Evolutionary conservation across 2,888 invertebrate genomes (phyloP).

Genomic region (Cheilosia impressa): DNA sequence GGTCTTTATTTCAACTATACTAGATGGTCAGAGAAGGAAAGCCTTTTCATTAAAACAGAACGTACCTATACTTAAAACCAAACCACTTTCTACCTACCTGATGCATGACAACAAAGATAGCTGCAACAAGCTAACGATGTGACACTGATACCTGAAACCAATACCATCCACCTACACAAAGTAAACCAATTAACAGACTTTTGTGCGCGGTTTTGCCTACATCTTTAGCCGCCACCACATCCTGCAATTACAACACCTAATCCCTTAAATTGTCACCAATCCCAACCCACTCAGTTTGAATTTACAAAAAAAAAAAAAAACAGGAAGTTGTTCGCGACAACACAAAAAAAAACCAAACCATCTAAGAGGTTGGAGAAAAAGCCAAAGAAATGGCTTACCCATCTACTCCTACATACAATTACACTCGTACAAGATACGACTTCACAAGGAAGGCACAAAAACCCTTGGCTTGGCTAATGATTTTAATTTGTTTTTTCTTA

Average conservation of each 20-base stretch:
- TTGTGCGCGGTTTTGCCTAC: neutral
- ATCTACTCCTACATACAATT: neutral
- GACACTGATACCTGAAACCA: slow-evolving; percentile 3
- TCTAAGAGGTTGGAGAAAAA: slow-evolving; percentile 14
- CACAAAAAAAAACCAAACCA: slow-evolving; percentile 22
- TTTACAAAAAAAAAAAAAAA: slow-evolving; percentile 7
- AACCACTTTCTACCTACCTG: neutral
- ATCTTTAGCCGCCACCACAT: slow-evolving; percentile 7
- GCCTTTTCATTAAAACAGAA: too few species aligned
- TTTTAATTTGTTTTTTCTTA: slow-evolving; percentile 15
- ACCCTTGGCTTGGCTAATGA: slow-evolving; percentile 27
- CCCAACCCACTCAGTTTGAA: slow-evolving; percentile 2
- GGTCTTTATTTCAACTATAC: too few species aligned
- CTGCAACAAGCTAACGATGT: neutral
- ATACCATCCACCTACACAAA: neutral
- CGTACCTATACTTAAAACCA: too few species aligned
- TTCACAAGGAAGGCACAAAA: slow-evolving; percentile 10
- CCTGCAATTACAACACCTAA: slow-evolving; percentile 35
- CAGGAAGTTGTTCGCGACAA: slow-evolving; percentile 24
- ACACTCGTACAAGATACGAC: slow-evolving; percentile 19
- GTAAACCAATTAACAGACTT: slow-evolving; percentile 41
- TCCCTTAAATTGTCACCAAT: slow-evolving; percentile 46
- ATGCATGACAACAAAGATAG: neutral
- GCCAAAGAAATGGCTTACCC: slow-evolving; percentile 26
- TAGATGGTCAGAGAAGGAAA: too few species aligned